These are phyloP conservation scores for Lordiphosa clarofinis DNA, from an alignment of 1,140 invertebrate genomes.

Conservation along the genomic window DNA sequence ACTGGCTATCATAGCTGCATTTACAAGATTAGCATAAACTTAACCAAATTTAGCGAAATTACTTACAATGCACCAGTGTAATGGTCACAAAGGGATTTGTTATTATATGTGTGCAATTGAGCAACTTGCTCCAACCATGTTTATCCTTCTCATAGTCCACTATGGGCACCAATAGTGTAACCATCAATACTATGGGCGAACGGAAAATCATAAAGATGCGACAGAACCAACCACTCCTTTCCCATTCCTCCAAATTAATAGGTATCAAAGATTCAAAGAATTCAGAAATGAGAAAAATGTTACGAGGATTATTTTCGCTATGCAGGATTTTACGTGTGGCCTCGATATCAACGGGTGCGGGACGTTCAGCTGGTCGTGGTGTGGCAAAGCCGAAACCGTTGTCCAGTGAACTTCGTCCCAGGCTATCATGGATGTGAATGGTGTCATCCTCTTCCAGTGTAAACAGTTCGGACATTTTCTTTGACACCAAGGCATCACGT, in stretches of 20 bases:
- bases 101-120: slow-evolving; percentile 51
- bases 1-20: slow-evolving; percentile 21
- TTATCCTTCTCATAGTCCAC: slow-evolving; percentile 39
- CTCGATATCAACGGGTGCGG: slow-evolving; percentile 11
- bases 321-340: slow-evolving; percentile 21
- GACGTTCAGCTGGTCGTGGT: not conserved
- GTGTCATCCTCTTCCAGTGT: slow-evolving; percentile 23
- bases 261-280: slow-evolving; percentile 27
- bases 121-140: slow-evolving; percentile 57
- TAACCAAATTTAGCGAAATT: not conserved
- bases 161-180: slow-evolving; percentile 28
- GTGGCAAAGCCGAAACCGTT: slow-evolving; percentile 1
- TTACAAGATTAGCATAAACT: not conserved
- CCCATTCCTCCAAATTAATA: slow-evolving; percentile 21
- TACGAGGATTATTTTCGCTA: slow-evolving; percentile 24
- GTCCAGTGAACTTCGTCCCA: not conserved
- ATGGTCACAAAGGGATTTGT: slow-evolving; percentile 30
- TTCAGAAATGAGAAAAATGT: slow-evolving; percentile 28
- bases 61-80: slow-evolving; percentile 29
- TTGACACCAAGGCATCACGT: not conserved
- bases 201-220: slow-evolving; percentile 13
- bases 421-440: slow-evolving; percentile 21
- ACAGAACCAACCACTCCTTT: slow-evolving; percentile 3
- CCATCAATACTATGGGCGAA: slow-evolving; percentile 19
- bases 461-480: not conserved